A percentile compares a stretch with the other conserved stretches of the same genome.
Conservation (phyloP, 1,140 invertebrate genomes). For the Carposina sasakii region DNA sequence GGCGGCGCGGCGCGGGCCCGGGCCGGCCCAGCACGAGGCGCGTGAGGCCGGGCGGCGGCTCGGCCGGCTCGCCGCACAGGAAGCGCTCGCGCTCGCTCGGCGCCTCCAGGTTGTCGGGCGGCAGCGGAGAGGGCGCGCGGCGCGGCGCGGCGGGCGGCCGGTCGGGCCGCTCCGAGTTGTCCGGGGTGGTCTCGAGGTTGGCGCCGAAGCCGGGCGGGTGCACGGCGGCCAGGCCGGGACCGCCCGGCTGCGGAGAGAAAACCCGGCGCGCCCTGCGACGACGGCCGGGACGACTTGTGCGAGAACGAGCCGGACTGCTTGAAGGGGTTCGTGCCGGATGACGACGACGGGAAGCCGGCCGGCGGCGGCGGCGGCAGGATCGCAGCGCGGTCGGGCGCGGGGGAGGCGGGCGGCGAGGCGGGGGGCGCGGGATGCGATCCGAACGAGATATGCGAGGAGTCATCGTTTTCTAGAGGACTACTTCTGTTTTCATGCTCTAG, state of each 20-base stretch:
- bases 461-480: slow-evolving; percentile 14
- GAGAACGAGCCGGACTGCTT: slow-evolving; percentile 56
- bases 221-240: slow-evolving; percentile 34
- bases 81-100: too few species aligned
- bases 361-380: slow-evolving; percentile 19
- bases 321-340: slow-evolving; percentile 51
- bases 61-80: too few species aligned
- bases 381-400: slow-evolving; percentile 5
- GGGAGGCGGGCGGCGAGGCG: slow-evolving; percentile 11
- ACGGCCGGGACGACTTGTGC: slow-evolving; percentile 38
- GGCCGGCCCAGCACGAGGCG: slow-evolving; percentile 74
- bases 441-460: neutral
- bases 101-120: slow-evolving; percentile 74
- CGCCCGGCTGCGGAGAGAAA: slow-evolving; percentile 33
- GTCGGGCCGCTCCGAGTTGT: slow-evolving; percentile 78
- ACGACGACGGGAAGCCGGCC: slow-evolving; percentile 32
- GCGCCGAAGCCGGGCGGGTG: slow-evolving; percentile 54
- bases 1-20: slow-evolving; percentile 47
- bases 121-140: slow-evolving; percentile 36
- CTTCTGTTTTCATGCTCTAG: slow-evolving; percentile 13
- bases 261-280: slow-evolving; percentile 28
- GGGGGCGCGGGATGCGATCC: slow-evolving; percentile 27
- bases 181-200: slow-evolving; percentile 76
- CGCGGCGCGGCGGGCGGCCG: slow-evolving; percentile 46
- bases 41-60: slow-evolving; percentile 72